phyloP scores from a whole-genome alignment of 2,113 vertebrate species.

The Pandion haliaetus region DNA sequence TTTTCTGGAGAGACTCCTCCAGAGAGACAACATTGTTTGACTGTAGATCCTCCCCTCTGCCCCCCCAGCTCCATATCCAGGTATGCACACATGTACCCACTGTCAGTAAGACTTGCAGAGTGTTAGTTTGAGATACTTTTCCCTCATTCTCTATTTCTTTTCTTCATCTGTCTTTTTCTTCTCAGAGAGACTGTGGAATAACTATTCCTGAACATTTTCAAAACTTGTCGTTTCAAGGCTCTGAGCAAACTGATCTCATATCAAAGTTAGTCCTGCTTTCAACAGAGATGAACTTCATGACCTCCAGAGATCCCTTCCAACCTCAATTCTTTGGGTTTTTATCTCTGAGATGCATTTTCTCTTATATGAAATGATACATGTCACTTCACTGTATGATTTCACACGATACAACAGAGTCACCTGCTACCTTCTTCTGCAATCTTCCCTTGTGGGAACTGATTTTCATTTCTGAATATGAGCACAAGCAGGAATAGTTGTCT shows the following conservation, averaged over 20 bases:
- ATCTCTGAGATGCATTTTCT: not conserved
- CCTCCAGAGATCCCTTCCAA: not conserved
- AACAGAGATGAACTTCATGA: not conserved
- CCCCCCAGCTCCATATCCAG: not conserved
- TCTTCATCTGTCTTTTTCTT: not conserved
- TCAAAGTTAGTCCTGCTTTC: not conserved
- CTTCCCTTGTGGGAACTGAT: not conserved
- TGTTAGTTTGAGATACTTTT: not conserved
- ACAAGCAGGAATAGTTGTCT: not conserved
- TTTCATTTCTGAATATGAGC: not conserved
- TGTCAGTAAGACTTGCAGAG: not conserved
- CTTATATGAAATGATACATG: not conserved
- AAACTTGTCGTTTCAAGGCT: not conserved
- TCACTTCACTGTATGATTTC: not conserved
- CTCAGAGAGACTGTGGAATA: not conserved
- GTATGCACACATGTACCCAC: rapidly evolving
- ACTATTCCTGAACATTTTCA: not conserved
- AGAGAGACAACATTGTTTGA: rapidly evolving
- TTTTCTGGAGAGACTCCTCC: not conserved
- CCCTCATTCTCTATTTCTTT: not conserved
- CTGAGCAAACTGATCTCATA: not conserved
- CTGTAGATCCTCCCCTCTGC: not conserved
- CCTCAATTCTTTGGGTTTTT: not conserved
- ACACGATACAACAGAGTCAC: not conserved
- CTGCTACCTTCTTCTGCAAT: not conserved